A percentile compares a stretch with the other conserved stretches of the same genome.
Conservation (phyloP, 2,888 invertebrate species). For the Cosmopolites sordidus region DNA sequence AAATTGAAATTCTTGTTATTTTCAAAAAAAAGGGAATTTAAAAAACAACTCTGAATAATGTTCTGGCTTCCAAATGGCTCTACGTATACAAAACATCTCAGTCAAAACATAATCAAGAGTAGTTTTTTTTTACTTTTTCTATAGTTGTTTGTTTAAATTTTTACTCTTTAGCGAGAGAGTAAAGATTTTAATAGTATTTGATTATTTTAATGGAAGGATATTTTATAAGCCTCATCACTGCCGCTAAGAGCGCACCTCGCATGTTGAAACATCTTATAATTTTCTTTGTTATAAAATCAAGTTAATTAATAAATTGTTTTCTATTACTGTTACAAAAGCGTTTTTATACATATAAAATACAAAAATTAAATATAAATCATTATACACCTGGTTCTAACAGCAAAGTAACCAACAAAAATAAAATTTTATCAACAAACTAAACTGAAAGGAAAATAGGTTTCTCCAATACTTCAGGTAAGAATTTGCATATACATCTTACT, state of each 20-base stretch:
- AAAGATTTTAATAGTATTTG: background rate
- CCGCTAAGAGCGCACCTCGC: conserved; percentile 32
- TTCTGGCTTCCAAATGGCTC: conserved; percentile 38
- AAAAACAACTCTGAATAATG: conserved; percentile 21
- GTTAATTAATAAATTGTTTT: conserved; percentile 42
- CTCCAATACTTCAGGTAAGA: background rate
- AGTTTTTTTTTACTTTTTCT: conserved; percentile 11
- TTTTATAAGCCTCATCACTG: conserved; percentile 22
- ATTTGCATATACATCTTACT: conserved; percentile 13
- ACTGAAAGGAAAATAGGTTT: too few relatives aligned
- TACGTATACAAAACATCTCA: conserved; percentile 37
- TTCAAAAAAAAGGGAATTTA: conserved; percentile 8
- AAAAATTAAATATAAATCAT: too few relatives aligned
- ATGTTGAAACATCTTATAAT: conserved; percentile 28
- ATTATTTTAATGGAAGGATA: too few relatives aligned
- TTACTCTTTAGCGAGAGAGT: background rate
- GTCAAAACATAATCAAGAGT: conserved; percentile 22
- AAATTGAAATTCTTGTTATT: background rate
- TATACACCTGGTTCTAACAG: too few relatives aligned
- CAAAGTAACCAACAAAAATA: too few relatives aligned
- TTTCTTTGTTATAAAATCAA: conserved; percentile 26
- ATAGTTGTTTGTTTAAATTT: background rate
- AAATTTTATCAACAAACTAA: too few relatives aligned
- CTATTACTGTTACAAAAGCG: conserved; percentile 39
- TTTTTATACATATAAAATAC: conserved; percentile 22